Conservation (phyloP, 2,888 invertebrate genomes). For the Seira musarum region DNA sequence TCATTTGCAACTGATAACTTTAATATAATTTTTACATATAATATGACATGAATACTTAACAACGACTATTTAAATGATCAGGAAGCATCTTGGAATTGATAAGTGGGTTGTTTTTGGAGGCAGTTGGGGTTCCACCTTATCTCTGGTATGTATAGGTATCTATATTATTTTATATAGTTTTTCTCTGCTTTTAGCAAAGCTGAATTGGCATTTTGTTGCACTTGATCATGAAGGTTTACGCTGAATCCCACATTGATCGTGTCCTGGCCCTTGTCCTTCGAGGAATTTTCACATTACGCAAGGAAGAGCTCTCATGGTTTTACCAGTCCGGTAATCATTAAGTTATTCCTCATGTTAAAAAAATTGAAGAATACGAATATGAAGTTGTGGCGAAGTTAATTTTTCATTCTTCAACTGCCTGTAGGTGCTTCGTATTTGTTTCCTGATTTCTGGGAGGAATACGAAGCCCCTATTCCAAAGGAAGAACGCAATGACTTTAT, state of each 20-base stretch:
- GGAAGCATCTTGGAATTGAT: constrained; percentile 52
- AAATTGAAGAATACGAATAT: too few relatives aligned
- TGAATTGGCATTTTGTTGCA: background rate
- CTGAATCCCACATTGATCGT: constrained; percentile 51
- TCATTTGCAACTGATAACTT: constrained; percentile 10
- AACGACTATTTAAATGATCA: too few relatives aligned
- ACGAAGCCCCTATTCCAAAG: constrained; percentile 55
- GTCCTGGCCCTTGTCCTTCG: constrained; percentile 53
- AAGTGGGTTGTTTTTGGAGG: constrained; percentile 60
- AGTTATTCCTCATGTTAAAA: too few relatives aligned
- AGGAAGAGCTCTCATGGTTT: constrained; percentile 56
- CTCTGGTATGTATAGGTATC: constrained; percentile 3
- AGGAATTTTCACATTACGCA: constrained; percentile 57
- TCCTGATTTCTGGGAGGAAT: constrained; percentile 58
- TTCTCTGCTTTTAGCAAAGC: background rate
- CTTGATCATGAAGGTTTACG: constrained; percentile 38
- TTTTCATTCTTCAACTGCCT: too few relatives aligned
- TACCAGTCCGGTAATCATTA: constrained; percentile 60
- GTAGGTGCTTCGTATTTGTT: constrained; percentile 54
- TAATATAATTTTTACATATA: background rate
- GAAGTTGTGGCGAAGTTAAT: too few relatives aligned
- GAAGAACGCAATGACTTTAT: constrained; percentile 50
- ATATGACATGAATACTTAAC: too few relatives aligned
- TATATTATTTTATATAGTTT: background rate
- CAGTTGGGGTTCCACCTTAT: constrained; percentile 58